Evolutionary conservation across 2,797 vertebrate species (phyloP).

Genomic region (Ceryle rudis): DNA sequence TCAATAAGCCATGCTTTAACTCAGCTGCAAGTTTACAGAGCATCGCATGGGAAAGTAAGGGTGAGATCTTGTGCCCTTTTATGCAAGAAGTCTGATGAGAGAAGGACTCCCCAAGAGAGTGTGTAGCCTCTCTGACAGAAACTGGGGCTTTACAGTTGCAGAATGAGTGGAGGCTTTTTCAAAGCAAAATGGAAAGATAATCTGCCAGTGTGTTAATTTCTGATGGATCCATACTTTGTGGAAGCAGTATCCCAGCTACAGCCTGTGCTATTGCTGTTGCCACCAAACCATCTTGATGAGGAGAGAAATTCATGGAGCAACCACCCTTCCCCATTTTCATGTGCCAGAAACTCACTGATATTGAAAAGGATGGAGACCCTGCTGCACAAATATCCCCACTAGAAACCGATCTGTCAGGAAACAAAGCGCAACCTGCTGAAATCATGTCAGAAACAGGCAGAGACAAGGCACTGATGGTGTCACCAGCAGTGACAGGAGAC

Average conservation of each 20-base stretch:
- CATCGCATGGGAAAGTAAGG: not conserved
- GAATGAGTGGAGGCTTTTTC: not conserved
- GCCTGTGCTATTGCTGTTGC: not conserved
- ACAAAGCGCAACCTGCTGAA: not conserved
- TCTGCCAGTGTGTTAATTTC: not conserved
- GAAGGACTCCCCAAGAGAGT: not conserved
- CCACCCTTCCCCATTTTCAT: not conserved
- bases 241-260: not conserved
- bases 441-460: not conserved
- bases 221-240: not conserved
- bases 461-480: not conserved
- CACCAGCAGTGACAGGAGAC: not conserved
- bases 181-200: not conserved
- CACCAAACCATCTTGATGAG: not conserved
- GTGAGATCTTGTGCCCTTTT: not conserved
- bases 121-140: not conserved
- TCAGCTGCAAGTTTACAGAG: not conserved
- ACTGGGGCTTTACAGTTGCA: not conserved
- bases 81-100: not conserved
- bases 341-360: not conserved
- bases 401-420: not conserved
- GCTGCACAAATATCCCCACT: not conserved
- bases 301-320: not conserved
- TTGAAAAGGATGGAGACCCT: not conserved
- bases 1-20: not conserved